Percentiles rank a stretch among this genome's conserved stretches.
Evolutionary conservation across 2,797 vertebrate species (phyloP).

Genomic region (Myotis myotis): DNA sequence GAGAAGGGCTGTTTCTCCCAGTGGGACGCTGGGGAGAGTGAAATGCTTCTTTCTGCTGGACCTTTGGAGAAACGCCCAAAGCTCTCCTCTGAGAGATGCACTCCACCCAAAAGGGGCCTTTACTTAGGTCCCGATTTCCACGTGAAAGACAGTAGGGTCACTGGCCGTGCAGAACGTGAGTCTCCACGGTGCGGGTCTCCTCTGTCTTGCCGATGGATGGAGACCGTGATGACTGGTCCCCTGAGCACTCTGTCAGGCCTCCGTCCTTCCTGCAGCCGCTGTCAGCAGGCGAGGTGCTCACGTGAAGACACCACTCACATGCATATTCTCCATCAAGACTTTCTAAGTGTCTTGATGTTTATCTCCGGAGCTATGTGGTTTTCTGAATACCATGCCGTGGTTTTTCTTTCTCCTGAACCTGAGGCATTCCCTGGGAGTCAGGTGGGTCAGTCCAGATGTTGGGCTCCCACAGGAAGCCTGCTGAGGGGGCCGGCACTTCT

Average conservation of each 20-base stretch:
- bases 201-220: constrained; percentile 58
- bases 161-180: constrained; percentile 36
- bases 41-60: constrained; percentile 60
- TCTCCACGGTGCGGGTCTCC: constrained; percentile 39
- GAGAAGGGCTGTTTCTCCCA: constrained; percentile 57
- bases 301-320: neutral
- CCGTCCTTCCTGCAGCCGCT: neutral
- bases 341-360: neutral
- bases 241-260: neutral
- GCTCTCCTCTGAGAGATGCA: constrained; percentile 44
- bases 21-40: constrained; percentile 34
- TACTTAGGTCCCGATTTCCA: constrained; percentile 30
- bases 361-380: neutral
- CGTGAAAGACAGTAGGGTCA: constrained; percentile 59
- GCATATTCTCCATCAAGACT: neutral
- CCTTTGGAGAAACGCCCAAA: neutral
- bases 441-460: neutral
- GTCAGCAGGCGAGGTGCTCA: neutral
- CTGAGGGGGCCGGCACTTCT: neutral
- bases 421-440: neutral
- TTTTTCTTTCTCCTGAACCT: neutral
- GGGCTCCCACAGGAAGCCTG: neutral
- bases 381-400: neutral
- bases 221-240: neutral
- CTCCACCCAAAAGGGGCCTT: neutral